Evolutionary conservation across 2,797 vertebrate species (phyloP).

Genomic region (Enteromius treurensis): DNA sequence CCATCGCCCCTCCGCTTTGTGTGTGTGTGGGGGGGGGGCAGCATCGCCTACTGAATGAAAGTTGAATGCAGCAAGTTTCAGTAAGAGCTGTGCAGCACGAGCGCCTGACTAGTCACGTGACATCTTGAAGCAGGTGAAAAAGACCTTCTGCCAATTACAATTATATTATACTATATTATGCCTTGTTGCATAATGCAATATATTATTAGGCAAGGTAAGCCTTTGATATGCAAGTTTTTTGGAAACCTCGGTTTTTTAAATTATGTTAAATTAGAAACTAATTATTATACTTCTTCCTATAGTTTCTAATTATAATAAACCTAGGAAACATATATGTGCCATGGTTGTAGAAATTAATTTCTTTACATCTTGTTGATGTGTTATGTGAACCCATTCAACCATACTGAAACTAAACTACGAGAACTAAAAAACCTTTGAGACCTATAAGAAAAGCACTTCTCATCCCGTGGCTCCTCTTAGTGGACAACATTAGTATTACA

Average conservation of each 20-base stretch:
- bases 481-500: not conserved
- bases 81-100: not conserved
- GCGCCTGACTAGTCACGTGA: slow-evolving; percentile 20
- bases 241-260: not conserved
- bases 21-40: not conserved
- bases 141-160: not conserved
- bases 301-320: not conserved
- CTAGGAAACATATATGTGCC: not conserved
- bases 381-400: not conserved
- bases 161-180: not conserved
- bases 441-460: not conserved
- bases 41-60: not conserved
- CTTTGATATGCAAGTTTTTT: not conserved
- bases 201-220: not conserved
- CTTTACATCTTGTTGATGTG: not conserved
- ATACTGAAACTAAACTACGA: not conserved
- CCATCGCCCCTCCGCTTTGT: not conserved
- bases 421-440: not conserved
- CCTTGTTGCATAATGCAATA: not conserved
- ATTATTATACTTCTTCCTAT: too few species aligned
- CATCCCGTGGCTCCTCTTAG: not conserved
- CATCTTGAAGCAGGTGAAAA: not conserved
- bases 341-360: not conserved
- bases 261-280: too few species aligned
- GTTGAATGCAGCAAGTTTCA: not conserved